phyloP scores from a whole-genome alignment of 1,140 invertebrate genomes.

The Drosophila pallidifrons region DNA sequence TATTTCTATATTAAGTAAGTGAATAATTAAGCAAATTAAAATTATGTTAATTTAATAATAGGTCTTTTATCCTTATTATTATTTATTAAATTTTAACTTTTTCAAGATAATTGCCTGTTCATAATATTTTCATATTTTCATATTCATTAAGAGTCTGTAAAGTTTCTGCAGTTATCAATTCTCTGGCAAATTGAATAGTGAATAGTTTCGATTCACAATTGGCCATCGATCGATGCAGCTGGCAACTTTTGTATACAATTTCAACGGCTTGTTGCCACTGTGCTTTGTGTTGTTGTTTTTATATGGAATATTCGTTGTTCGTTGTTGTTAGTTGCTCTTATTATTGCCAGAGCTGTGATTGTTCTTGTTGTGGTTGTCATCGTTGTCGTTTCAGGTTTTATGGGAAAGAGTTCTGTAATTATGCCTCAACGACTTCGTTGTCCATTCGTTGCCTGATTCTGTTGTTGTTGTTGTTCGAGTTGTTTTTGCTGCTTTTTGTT shows the following conservation, averaged over 20 bases:
- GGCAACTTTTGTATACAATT: slow-evolving; percentile 9
- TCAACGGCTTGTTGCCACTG: slow-evolving; percentile 12
- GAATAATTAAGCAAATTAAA: no score
- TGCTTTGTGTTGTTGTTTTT: slow-evolving; percentile 13
- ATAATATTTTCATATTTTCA: no score
- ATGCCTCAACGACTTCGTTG: slow-evolving; percentile 52
- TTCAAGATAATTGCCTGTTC: no score
- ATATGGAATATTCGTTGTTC: slow-evolving; percentile 8
- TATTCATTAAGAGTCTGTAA: no score
- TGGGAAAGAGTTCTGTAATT: slow-evolving; percentile 70
- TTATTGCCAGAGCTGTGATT: background rate
- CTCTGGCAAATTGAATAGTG: background rate
- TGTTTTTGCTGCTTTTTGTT: slow-evolving; percentile 61
- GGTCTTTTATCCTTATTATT: no score
- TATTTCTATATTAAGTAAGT: no score
- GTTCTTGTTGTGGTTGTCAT: slow-evolving; percentile 9
- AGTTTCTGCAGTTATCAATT: background rate
- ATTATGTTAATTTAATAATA: no score
- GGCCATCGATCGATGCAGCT: slow-evolving; percentile 18
- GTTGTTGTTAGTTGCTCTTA: slow-evolving; percentile 30
- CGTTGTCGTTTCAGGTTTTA: slow-evolving; percentile 38
- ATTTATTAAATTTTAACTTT: no score
- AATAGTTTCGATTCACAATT: background rate
- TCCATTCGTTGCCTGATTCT: slow-evolving; percentile 23
- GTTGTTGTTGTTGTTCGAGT: slow-evolving; percentile 25